Evolutionary conservation across 1,140 invertebrate genomes (phyloP), one percentile per base, ranked within the genome.

Genomic region (Psix sp.): DNA sequence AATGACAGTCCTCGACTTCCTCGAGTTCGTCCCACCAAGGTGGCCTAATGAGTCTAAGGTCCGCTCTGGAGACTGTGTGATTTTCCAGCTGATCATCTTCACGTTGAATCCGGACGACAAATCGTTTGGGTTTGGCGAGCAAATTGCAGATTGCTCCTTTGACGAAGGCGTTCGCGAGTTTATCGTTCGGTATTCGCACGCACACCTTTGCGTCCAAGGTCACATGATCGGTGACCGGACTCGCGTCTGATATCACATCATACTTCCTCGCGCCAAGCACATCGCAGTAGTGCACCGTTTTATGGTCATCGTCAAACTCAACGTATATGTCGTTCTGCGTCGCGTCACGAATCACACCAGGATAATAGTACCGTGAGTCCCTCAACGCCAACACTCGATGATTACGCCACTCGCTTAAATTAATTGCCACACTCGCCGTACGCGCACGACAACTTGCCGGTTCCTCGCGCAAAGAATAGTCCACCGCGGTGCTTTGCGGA

Each of bases 21-120:
- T 95, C 94, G 35, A 98, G 86, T 85, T 99, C 97, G 78, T 98
- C 96, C 87, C 92, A 94, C 97, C 97, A 99, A 0, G 97, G 97
- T 9, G 96, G 96, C 79, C 94, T 91, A 48, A 98, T 84, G 1
- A 98, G 90, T n/a, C 97, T 90, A 26, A 98, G 84, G 83, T 97
- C 95, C 1, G 96, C 94, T 20, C 97, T 89, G 76, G 93, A 93
- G 42, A 96, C 92, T 68, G 91, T 89, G 59, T 86, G 84, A 74
- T 86, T 82, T 15, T 83, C 83, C 86, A 74, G 86, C 79, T 77
- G 80, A 68, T 86, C 86, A 14, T 82, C 82, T 13, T 87, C 85
- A 45, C 84, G 85, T 3, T 87, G 87, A 62, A 95, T 89, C 84
- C 91, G 91, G 15, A 97, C 94, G 54, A 92, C 88, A 87, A 96